Conservation (phyloP, 1,140 invertebrate species). For the Drosophila albomicans region DNA sequence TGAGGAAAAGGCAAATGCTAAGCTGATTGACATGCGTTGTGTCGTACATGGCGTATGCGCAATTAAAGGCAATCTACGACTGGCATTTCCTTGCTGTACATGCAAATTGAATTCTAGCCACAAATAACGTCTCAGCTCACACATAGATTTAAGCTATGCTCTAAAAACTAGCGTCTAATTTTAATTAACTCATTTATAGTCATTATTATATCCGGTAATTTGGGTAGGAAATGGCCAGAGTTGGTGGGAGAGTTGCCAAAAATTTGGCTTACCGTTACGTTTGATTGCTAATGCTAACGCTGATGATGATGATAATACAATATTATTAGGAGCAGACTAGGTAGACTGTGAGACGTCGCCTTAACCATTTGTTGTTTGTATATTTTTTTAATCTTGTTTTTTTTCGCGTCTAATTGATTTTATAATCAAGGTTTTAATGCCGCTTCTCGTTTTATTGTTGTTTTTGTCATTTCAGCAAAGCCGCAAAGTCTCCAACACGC, state of each 20-base stretch:
- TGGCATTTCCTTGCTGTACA: constrained; percentile 63
- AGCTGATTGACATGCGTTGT: constrained; percentile 66
- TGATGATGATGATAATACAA: constrained; percentile 32
- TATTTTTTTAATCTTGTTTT: constrained; percentile 29
- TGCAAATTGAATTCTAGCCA: constrained; percentile 43
- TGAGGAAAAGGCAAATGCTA: constrained; percentile 46
- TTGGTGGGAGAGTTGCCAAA: constrained; percentile 47
- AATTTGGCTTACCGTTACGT: constrained; percentile 49
- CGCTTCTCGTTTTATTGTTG: constrained; percentile 57
- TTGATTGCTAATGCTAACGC: constrained; percentile 38
- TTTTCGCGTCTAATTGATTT: constrained; percentile 68
- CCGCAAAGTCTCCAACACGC: constrained; percentile 43
- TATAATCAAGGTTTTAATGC: constrained; percentile 79
- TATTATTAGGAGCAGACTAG: constrained; percentile 35
- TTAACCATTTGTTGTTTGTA: constrained; percentile 35
- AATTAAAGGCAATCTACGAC: constrained; percentile 68
- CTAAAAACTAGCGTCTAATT: constrained; percentile 37
- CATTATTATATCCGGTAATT: constrained; percentile 75
- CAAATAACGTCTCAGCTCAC: neutral
- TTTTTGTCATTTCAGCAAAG: constrained; percentile 66
- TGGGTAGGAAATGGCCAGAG: constrained; percentile 64
- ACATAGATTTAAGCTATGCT: neutral
- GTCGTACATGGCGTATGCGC: constrained; percentile 77
- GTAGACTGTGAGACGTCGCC: constrained; percentile 47
- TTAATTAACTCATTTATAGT: constrained; percentile 79